Conservation (phyloP, 2,113 vertebrate species). For the Melanocharis versteri region DNA sequence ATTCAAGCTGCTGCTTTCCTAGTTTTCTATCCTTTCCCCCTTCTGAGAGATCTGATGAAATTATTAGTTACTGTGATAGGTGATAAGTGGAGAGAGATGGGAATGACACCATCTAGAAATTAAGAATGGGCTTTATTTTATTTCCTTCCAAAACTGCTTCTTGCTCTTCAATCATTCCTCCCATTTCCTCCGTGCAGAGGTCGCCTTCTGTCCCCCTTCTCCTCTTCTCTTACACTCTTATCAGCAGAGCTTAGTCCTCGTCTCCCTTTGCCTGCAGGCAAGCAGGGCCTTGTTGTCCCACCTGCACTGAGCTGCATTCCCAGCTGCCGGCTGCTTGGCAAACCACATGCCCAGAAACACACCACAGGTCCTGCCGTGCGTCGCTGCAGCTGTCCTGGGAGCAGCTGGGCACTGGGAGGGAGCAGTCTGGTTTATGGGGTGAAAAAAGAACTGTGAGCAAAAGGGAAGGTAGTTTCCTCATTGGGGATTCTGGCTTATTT, state of each 20-base stretch:
- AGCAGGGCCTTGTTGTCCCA: background rate
- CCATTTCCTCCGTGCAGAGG: background rate
- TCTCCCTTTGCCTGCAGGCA: background rate
- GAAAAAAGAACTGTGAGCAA: background rate
- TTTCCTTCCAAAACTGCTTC: background rate
- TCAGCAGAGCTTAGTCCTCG: fast-evolving
- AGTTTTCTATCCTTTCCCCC: background rate
- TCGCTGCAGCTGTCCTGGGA: background rate
- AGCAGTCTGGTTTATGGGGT: background rate
- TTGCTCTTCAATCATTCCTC: background rate
- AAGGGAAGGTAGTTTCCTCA: background rate
- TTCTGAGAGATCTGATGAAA: background rate
- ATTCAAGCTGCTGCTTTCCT: background rate
- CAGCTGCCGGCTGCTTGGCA: background rate
- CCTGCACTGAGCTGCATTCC: background rate
- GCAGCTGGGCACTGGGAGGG: background rate
- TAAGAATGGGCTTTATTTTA: background rate
- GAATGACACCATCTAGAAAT: background rate
- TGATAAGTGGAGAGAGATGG: background rate
- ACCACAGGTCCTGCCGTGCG: fast-evolving
- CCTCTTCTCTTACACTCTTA: background rate
- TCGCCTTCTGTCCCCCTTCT: background rate
- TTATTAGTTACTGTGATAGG: background rate
- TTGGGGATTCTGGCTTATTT: background rate
- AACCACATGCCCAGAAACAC: fast-evolving